Evolutionary conservation across 2,113 vertebrate genomes (phyloP).

Genomic region (Genyomyrus donnyi): DNA sequence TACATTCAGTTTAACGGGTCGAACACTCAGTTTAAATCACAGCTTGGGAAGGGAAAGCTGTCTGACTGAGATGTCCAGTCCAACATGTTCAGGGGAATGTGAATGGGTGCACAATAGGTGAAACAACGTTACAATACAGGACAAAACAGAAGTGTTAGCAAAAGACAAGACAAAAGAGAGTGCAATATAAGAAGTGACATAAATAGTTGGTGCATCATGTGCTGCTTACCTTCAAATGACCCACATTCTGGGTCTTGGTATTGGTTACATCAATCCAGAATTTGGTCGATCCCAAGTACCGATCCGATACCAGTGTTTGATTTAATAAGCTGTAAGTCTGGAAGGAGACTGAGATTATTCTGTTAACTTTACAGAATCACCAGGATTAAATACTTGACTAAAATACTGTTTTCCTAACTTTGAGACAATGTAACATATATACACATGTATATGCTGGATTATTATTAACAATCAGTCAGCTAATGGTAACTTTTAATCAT

Average conservation of each 20-base stretch:
- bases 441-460: no score
- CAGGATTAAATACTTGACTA: no score
- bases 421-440: no score
- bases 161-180: background rate
- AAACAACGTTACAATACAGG: background rate
- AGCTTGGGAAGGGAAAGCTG: background rate
- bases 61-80: background rate
- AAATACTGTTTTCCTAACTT: no score
- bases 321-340: no score
- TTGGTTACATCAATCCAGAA: background rate
- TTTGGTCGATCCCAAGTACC: background rate
- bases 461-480: no score
- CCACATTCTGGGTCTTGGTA: background rate
- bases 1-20: background rate
- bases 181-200: background rate
- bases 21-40: background rate
- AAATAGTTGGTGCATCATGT: background rate
- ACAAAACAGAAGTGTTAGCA: background rate
- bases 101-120: background rate
- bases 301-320: no score
- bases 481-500: no score
- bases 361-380: no score
- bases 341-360: no score
- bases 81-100: background rate
- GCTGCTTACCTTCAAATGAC: background rate